A percentile compares a stretch with the other conserved stretches of the same genome.
These are phyloP conservation scores for Distichodus sexfasciatus DNA, from an alignment of 2,797 vertebrate genomes.

Conservation along the genomic window DNA sequence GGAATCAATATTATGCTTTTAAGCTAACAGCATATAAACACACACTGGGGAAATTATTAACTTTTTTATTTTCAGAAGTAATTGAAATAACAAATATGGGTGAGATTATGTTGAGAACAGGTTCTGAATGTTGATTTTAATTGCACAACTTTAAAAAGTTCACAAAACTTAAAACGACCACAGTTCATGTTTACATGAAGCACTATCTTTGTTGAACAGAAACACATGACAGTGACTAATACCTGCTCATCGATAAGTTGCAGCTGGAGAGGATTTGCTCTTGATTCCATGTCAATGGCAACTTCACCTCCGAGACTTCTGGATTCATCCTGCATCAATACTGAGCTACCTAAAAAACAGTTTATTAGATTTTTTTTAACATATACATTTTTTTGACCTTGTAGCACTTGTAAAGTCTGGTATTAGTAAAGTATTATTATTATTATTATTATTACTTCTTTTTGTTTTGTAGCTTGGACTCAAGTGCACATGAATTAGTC, in stretches of 20 bases:
- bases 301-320: slow-evolving; percentile 79
- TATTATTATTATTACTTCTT: not conserved
- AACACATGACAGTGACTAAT: not conserved
- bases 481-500: slow-evolving; percentile 15
- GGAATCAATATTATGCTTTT: no score
- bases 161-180: not conserved
- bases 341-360: slow-evolving; percentile 76
- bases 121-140: no score
- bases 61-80: no score
- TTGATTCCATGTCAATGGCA: slow-evolving; percentile 86
- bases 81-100: no score
- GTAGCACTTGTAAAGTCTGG: no score
- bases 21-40: no score
- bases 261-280: slow-evolving; percentile 82
- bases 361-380: no score
- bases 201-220: not conserved
- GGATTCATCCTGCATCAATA: slow-evolving; percentile 86
- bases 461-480: not conserved
- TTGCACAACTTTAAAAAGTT: no score
- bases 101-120: no score
- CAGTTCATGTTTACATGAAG: not conserved
- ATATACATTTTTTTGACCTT: no score
- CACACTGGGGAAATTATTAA: no score
- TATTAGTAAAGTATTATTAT: no score
- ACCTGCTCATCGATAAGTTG: slow-evolving; percentile 94